Base-by-base conservation (phyloP, 2,888 invertebrate genomes). In the Neoaliturus tenellus region DNA sequence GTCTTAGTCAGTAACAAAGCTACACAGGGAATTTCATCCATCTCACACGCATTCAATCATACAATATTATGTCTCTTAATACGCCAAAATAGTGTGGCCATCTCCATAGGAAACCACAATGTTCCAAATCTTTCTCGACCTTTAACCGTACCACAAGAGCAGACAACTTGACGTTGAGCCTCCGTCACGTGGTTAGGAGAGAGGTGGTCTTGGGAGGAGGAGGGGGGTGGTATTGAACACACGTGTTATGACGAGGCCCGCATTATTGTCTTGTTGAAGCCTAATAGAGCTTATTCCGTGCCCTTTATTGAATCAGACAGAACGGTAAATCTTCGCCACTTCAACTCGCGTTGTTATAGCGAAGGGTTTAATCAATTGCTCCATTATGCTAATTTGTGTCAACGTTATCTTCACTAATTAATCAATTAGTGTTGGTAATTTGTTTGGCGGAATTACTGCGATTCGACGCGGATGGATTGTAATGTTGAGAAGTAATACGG, bases 231-330 rank as follows among this genome's bases (percentile, higher is more conserved):
- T 4, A 23, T 23, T 4, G 20, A 14, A 31, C 25, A 25, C 62
- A 62, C 62, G 62, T 62, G 62, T 62, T 62, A 62, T 62, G 62
- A 51, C n/a, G 51, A 51, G 51, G 17, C 62, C 62, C 62, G 62
- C 31, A 62, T 62, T 62, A 62, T 62, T 62, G 62, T 62, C 62
- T 62, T 62, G 62, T 62, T 62, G 25, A 62, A 62, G 62, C 28
- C 62, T 62, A 62, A 62, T 31, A 28, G 31, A 31, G 20, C 62
- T 28, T 25, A 62, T 62, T 62, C 28, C 28, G 1, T 10, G 17
- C 62, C 62, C 62, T 62, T 62, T 20, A 62, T 62, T 62, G 62
- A 62, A 62, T 62, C 31, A 62, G 62, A 44, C 44, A 12, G 44
- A 44, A 51, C 62, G 17, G 62, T 28, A 62, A 28, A 8, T 12